Base-by-base conservation (phyloP, 2,888 invertebrate genomes). In the Ischnura elegans region DNA sequence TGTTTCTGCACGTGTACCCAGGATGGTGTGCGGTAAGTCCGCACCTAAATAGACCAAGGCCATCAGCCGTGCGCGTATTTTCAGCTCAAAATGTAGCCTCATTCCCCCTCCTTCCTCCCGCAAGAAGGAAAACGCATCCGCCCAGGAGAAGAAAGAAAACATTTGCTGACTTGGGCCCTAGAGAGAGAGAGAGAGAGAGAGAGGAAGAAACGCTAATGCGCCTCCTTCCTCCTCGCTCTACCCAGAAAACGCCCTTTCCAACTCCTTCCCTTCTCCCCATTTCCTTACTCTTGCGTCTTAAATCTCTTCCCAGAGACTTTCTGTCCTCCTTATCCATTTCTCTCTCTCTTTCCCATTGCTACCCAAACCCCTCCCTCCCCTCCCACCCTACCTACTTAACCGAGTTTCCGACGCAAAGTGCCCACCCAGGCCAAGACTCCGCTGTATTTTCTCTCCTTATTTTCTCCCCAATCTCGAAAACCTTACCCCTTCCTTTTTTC, bases 151-250 rank as follows among this genome's bases (percentile, higher is more conserved):
- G 61, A 76, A 76, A 29, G 76, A 76, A 76, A 76, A 76, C 76
- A 36, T 76, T 76, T n/a, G 36, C 76, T 36, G 76, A 36, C 76
- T 29, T 76, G 10, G 76, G 36, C 36, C 76, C 76, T 76, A 29
- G 13, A 76, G 76, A 76, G 76, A 36, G 36, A 76, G 76, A 36
- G 36, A 76, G n/a, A n/a, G n/a, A n/a, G n/a, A n/a, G n/a, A 76
- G 76, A 76, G 76, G 76, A 76, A 76, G 76, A 36, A 76, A 76
- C 76, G 36, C 36, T 76, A 76, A 76, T 76, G 76, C 76, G 10
- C 36, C 76, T 76, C 13, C 76, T 36, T 76, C 76, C 61, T 47
- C n/a, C 61, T 0, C 36, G 36, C 29, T 29, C 36, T 76, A 36
- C 29, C 76, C 13, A 76, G 36, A 76, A 76, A 10, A 76, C 76